Base-by-base conservation (phyloP, 2,797 vertebrate species). In the Chelidonichthys spinosus region DNA sequence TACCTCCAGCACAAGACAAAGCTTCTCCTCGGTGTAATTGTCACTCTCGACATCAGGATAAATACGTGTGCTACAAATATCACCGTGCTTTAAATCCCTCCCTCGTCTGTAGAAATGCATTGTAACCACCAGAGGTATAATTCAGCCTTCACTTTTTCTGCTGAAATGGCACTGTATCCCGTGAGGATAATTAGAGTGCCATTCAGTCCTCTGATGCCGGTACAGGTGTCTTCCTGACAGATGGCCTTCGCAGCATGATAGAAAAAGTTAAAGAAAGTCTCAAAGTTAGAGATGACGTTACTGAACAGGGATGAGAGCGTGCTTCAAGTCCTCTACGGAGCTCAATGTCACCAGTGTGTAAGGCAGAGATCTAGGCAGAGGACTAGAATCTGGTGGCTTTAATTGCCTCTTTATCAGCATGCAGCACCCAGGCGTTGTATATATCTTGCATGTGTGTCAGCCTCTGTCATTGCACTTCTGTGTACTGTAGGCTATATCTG, bases 391-490 rank as follows among this genome's bases (percentile, higher is more conserved):
- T 76, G 44, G 68, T 70, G 66, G 62, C 55, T 81, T 85, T 87
- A 89, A 89, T 89, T 89, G 63, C 76, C 79, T 86, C 84, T 90
- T 89, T 89, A 90, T 92, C 87, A 80, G 82, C 40, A 59, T 54
- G 39, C 33, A 68, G 64, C 85, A 90, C 80, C 69, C 84, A 79
- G 55, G 44, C 36, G 3, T 55, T 46, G 13, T 39, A 50, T 49
- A 25, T 65, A 18, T 62, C 55, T 59, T 46, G 46, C 36, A 15
- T 79, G 39, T 14, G 35, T 46, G 53, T 70, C 42, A 17, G 32
- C 54, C 3, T 25, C 4, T 72, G 56, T 69, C 61, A 69, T 62
- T 77, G 67, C 76, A 47, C 58, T 42, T 37, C 55, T 69, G 67
- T 72, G 68, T 55, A 58, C 68, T 74, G 39, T 17, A 44, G 83